Evolutionary conservation across 2,113 vertebrate species (phyloP).

Genomic region (Lepus europaeus): DNA sequence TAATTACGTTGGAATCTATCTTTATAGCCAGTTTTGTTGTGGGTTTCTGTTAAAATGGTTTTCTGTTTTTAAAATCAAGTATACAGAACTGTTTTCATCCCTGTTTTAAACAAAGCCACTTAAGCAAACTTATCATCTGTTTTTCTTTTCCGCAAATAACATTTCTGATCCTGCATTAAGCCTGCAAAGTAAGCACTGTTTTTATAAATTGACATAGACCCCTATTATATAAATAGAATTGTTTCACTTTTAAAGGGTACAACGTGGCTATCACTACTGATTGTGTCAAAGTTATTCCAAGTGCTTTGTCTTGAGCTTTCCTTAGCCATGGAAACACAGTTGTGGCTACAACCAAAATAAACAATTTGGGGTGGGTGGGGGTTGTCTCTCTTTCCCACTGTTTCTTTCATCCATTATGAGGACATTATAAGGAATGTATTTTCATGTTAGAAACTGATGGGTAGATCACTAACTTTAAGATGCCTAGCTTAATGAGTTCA

Average conservation of each 20-base stretch:
- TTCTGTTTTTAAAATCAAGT: constrained; percentile 88
- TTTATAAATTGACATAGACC: constrained; percentile 81
- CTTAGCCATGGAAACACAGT: constrained; percentile 66
- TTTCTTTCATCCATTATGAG: constrained; percentile 54
- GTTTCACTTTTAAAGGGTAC: constrained; percentile 78
- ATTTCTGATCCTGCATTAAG: constrained; percentile 84
- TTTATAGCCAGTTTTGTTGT: constrained; percentile 89
- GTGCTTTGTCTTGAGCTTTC: constrained; percentile 76
- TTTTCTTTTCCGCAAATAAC: constrained; percentile 88
- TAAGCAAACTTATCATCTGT: constrained; percentile 86
- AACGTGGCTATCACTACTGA: constrained; percentile 76
- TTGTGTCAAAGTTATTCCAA: constrained; percentile 79
- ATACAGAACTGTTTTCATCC: constrained; percentile 85
- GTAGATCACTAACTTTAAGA: constrained; percentile 57
- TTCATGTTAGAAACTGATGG: constrained; percentile 64
- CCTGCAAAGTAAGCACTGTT: constrained; percentile 82
- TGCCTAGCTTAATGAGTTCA: constrained; percentile 65
- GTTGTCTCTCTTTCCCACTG: constrained; percentile 7
- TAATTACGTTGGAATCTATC: constrained; percentile 86
- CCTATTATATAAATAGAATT: constrained; percentile 83
- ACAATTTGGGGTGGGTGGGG: constrained; percentile 2
- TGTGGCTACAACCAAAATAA: constrained; percentile 72
- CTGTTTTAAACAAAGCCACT: constrained; percentile 84
- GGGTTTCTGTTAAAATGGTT: constrained; percentile 87
- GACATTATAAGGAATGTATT: constrained; percentile 54